A percentile compares a stretch with the other conserved stretches of the same genome.
These are phyloP conservation scores for Molossus alvarezi DNA, from an alignment of 2,797 vertebrate species.

Conservation along the genomic window DNA sequence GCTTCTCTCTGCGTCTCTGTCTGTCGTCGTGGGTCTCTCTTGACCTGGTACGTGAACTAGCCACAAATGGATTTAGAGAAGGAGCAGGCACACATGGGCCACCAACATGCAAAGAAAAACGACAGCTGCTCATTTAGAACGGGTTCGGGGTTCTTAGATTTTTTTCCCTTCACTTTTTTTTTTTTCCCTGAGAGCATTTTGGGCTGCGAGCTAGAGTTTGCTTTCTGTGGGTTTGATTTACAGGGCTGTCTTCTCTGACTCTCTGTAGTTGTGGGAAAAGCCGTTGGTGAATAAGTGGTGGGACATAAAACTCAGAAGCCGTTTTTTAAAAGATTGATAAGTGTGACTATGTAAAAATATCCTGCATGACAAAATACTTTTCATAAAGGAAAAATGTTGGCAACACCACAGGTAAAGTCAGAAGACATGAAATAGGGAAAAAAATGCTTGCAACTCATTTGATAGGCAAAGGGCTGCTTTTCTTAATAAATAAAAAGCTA, in stretches of 20 bases:
- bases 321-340: neutral
- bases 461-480: neutral
- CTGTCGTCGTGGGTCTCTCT: neutral
- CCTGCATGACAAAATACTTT: neutral
- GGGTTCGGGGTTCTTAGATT: constrained; percentile 75
- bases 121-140: constrained; percentile 56
- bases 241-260: neutral
- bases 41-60: constrained; percentile 77
- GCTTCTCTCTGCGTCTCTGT: neutral
- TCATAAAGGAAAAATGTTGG: neutral
- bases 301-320: neutral
- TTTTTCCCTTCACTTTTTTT: constrained; percentile 59
- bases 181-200: constrained; percentile 57
- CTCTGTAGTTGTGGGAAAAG: neutral
- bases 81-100: constrained; percentile 65
- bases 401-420: neutral
- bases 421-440: neutral
- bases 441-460: constrained; percentile 7
- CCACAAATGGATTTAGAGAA: constrained; percentile 83
- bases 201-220: neutral
- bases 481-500: neutral
- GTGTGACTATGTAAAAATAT: neutral
- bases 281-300: neutral
- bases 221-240: neutral
- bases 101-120: constrained; percentile 73